Evolutionary conservation across 2,797 vertebrate species (phyloP).

Genomic region (Rhinella marina): DNA sequence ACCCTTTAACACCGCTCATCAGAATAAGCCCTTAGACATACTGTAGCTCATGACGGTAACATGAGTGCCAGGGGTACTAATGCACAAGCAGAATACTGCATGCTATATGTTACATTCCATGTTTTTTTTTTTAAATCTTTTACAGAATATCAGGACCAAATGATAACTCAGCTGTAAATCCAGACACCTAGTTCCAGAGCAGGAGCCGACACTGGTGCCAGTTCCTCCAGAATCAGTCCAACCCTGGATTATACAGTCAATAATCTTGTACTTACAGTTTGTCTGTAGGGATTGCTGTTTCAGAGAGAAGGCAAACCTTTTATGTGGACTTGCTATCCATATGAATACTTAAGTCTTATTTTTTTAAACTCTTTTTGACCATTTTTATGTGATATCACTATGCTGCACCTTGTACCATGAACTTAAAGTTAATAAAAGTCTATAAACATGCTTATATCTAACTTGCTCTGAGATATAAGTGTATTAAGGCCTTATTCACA

Average conservation of each 20-base stretch:
- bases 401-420: background rate
- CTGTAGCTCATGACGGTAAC: too few species aligned
- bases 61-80: background rate
- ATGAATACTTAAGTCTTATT: background rate
- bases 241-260: background rate
- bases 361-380: background rate
- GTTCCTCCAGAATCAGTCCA: background rate
- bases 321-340: background rate
- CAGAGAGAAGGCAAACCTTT: background rate
- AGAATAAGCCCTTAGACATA: too few species aligned
- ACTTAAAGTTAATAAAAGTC: background rate
- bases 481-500: too few species aligned
- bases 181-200: background rate
- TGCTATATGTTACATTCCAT: background rate
- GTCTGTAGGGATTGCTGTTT: background rate
- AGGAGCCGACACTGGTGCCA: background rate
- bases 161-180: background rate
- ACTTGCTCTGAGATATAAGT: background rate
- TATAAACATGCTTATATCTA: background rate
- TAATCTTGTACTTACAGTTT: background rate
- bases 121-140: background rate
- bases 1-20: too few species aligned
- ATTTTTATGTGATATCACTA: background rate
- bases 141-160: background rate
- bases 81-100: background rate